phyloP scores from a whole-genome alignment of 2,113 vertebrate species.

The Conger conger region DNA sequence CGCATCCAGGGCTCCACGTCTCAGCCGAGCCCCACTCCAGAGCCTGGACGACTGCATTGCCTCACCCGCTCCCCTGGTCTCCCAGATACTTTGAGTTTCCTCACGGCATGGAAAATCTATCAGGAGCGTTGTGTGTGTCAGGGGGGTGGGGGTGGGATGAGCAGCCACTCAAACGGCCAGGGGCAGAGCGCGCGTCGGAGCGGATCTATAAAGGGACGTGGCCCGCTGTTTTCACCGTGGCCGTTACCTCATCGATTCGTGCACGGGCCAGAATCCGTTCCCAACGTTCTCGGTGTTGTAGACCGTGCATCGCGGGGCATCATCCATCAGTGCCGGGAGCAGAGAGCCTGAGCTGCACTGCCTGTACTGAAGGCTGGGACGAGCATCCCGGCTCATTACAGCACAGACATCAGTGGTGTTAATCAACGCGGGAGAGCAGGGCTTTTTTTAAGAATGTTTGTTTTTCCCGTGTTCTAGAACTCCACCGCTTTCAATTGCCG shows the following conservation, averaged over 20 bases:
- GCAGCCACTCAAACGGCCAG: conserved; percentile 19
- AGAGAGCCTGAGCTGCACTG: neutral
- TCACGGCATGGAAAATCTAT: conserved; percentile 34
- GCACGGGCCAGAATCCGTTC: neutral
- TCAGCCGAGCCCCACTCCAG: neutral
- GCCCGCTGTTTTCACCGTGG: neutral
- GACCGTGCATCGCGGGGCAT: neutral
- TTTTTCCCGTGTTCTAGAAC: no score
- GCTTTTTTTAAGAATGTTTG: no score
- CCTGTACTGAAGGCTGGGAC: neutral
- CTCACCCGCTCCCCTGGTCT: conserved; percentile 3
- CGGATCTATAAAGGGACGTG: neutral
- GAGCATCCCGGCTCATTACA: neutral
- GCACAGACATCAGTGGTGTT: neutral
- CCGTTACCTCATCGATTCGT: neutral
- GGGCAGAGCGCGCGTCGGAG: conserved; percentile 6
- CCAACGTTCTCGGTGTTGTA: conserved; percentile 3
- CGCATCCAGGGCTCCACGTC: neutral
- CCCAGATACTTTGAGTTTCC: neutral
- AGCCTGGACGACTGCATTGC: neutral
- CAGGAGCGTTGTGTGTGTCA: neutral
- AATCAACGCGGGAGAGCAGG: no score
- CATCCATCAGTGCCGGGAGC: neutral
- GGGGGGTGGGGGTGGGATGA: neutral
- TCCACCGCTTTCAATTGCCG: no score